Conservation (phyloP, 1,140 invertebrate species). For the Cardiocondyla obscurior region DNA sequence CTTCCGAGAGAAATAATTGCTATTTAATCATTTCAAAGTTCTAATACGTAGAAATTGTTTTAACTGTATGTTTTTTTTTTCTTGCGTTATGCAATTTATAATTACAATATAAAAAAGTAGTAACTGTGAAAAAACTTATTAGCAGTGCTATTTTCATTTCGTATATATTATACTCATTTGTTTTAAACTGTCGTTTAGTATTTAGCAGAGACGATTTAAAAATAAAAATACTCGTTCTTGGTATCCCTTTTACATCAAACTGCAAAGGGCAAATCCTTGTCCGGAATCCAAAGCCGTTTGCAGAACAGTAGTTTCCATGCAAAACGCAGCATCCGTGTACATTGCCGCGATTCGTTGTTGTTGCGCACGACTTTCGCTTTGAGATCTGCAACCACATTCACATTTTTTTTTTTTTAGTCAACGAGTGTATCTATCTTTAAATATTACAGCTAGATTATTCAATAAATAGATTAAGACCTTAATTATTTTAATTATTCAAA, state of each 20-base stretch:
- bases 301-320: slow-evolving; percentile 82
- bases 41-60: neutral
- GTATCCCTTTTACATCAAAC: slow-evolving; percentile 80
- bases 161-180: neutral
- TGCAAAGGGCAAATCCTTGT: slow-evolving; percentile 80
- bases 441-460: neutral
- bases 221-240: neutral
- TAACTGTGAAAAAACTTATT: neutral
- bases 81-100: neutral
- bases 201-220: slow-evolving; percentile 1
- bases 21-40: neutral
- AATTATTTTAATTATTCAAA: too few relatives aligned
- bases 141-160: slow-evolving; percentile 10
- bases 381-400: slow-evolving; percentile 75
- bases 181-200: slow-evolving; percentile 2
- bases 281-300: slow-evolving; percentile 78
- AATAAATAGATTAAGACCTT: neutral
- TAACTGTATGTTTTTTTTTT: neutral
- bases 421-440: too few relatives aligned
- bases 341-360: slow-evolving; percentile 79
- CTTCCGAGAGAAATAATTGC: neutral
- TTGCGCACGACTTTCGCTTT: slow-evolving; percentile 81
- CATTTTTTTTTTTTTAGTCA: too few relatives aligned
- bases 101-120: neutral
- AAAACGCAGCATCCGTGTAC: slow-evolving; percentile 81